phyloP scores from a whole-genome alignment of 2,797 vertebrate species.

The Falco columbarius region DNA sequence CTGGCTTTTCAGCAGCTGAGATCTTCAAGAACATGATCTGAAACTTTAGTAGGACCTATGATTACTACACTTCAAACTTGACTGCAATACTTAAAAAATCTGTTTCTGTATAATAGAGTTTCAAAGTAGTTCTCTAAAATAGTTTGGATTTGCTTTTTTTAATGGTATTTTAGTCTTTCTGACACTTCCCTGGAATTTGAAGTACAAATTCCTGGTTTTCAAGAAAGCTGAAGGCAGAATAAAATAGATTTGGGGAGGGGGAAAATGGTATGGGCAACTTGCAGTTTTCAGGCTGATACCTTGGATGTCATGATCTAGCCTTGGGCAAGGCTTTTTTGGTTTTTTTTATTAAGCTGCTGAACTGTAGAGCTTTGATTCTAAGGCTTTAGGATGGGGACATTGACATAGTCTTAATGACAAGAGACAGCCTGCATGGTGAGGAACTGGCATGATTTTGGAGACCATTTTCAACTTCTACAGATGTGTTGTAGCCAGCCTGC shows the following conservation, averaged over 20 bases:
- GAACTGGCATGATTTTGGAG: conserved; percentile 11
- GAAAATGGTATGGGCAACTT: neutral
- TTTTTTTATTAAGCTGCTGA: neutral
- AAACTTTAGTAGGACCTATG: neutral
- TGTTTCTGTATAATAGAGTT: neutral
- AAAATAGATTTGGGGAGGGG: neutral
- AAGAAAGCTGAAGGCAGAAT: neutral
- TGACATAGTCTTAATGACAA: neutral
- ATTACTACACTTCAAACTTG: neutral
- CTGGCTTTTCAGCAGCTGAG: neutral
- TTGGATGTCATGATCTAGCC: neutral
- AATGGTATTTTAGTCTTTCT: neutral
- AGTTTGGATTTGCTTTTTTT: neutral
- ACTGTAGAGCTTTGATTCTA: neutral
- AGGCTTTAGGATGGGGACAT: neutral
- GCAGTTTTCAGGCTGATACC: neutral
- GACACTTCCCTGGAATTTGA: neutral
- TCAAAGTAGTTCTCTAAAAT: neutral
- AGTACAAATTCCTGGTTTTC: neutral
- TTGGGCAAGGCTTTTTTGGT: neutral
- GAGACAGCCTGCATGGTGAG: neutral
- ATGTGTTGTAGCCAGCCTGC: neutral
- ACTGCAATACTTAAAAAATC: neutral
- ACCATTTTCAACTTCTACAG: neutral
- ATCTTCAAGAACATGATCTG: neutral